phyloP scores from a whole-genome alignment of 2,888 invertebrate genomes.

The Drosophila macrospina region DNA sequence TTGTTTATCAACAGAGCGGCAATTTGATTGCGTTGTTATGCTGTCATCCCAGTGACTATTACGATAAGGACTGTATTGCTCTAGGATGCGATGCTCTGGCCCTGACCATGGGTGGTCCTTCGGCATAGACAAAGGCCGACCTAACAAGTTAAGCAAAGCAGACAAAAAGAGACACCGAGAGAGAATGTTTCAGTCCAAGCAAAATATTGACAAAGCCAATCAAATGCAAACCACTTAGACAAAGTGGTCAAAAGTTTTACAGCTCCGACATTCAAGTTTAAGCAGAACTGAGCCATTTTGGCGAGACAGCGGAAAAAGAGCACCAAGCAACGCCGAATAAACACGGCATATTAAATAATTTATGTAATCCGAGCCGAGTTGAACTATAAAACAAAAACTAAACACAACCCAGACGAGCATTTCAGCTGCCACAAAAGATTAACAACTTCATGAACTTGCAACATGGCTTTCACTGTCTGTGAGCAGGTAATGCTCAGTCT shows the following conservation, averaged over 20 bases:
- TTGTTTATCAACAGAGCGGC: slow-evolving; percentile 64
- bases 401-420: slow-evolving; percentile 29
- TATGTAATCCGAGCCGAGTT: slow-evolving; percentile 37
- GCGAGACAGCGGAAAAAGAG: neutral
- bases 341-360: slow-evolving; percentile 34
- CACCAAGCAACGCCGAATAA: slow-evolving; percentile 1
- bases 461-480: slow-evolving; percentile 44
- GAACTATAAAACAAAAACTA: slow-evolving; percentile 23
- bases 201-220: slow-evolving; percentile 43
- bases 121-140: slow-evolving; percentile 32
- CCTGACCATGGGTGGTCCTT: slow-evolving; percentile 53
- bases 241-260: slow-evolving; percentile 42
- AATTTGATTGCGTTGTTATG: slow-evolving; percentile 76
- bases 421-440: slow-evolving; percentile 51
- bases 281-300: slow-evolving; percentile 49
- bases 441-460: slow-evolving; percentile 44
- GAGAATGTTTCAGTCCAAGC: slow-evolving; percentile 11
- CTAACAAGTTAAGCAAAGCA: slow-evolving; percentile 27
- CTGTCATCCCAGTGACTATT: slow-evolving; percentile 53
- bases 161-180: slow-evolving; percentile 6
- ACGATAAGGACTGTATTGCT: slow-evolving; percentile 1
- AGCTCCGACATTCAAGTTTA: neutral
- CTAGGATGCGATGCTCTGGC: slow-evolving; percentile 21
- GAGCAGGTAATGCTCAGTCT: slow-evolving; percentile 6
- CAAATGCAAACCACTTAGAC: slow-evolving; percentile 41